Evolutionary conservation across 2,888 invertebrate species (phyloP), one percentile per base, ranked within the genome.

Genomic region (Drosophila acutilabella): DNA sequence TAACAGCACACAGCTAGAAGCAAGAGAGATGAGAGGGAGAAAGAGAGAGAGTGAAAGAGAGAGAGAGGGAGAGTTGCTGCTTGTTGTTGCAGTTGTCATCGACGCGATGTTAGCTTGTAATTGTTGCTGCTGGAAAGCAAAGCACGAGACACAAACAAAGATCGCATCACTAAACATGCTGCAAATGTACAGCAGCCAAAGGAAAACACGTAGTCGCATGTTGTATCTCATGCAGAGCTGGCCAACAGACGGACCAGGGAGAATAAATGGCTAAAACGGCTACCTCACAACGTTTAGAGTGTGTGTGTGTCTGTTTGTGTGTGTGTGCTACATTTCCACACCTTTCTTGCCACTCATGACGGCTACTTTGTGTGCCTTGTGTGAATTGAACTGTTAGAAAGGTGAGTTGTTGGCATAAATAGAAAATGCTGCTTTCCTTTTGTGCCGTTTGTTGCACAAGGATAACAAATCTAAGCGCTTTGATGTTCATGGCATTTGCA

Each of bases 61-160:
- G 65, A 45, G 14, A 52, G 51, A 56, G 64, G 71, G 54, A 44
- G 62, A 47, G 58, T 48, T n/a, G 41, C 41, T 41, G 53, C 40
- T 61, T 57, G 64, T 64, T 71, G 62, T 26, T 74, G 74, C 26
- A 59, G 62, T 51, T 56, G 65, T 54, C 54, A 57, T 41, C 59
- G 47, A 58, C 69, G 40, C 11, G 52, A 20, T 71, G 58, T 65
- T 64, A 38, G 52, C 45, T 42, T 75, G 72, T 64, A 69, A 59
- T 65, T 68, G 76, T 54, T 74, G 74, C 47, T 75, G 59, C 64
- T 71, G 82, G 66, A 68, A 82, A 74, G 83, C 88, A 80, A 76
- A 81, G 83, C 87, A 84, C 82, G 87, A 84, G 88, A 82, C 88
- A 84, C 88, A 84, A 84, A 84, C 83, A 84, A 79, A 85, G 84